Evolutionary conservation across 1,140 invertebrate genomes (phyloP), one percentile per base, ranked within the genome.

Genomic region (Dysdera silvatica): DNA sequence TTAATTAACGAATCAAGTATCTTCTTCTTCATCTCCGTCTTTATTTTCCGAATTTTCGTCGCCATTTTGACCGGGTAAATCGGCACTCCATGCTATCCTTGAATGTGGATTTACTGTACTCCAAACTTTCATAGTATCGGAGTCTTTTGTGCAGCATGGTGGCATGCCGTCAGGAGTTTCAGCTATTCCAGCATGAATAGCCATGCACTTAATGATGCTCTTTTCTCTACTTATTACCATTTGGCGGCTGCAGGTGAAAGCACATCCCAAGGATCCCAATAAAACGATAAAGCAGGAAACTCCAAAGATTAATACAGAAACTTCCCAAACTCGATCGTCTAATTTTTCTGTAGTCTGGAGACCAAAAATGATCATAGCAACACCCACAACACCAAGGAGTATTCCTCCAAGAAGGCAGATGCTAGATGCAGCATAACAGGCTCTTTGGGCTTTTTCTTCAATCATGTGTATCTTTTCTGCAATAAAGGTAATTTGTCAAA

Each of bases 71-170:
- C 61, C 61, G 35, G 61, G 61, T 40, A 63, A 12, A 20, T 63
- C 61, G 12, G 61, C 55, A 49, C 56, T 63, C 61, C 61, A 63
- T 23, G 61, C 61, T 53, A 63, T 63, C 51, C 61, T 48, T 24
- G 61, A 63, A 40, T 63, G 61, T n/a, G 61, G 61, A 49, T 63
- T 63, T 14, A 63, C 56, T 16, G 61, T 63, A 10, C 52, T 63
- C 61, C 61, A 63, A 48, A 63, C 56, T 63, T 63, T 63, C 4
- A 63, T 53, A 29, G 61, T 53, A 24, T 63, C 61, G 3, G 61
- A 63, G 28, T 63, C 56, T 12, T 52, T 48, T 31, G 52, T 55
- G 7, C 61, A 63, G n/a, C 52, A 53, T 20, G 61, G 61, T 12
- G 56, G 43, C 6, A 45, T 48, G n/a, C 61, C 61, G 31, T 63